Percentiles rank a stretch among this genome's conserved stretches.
These are phyloP conservation scores for Conger conger DNA, from an alignment of 2,113 vertebrate species.

Conservation along the genomic window DNA sequence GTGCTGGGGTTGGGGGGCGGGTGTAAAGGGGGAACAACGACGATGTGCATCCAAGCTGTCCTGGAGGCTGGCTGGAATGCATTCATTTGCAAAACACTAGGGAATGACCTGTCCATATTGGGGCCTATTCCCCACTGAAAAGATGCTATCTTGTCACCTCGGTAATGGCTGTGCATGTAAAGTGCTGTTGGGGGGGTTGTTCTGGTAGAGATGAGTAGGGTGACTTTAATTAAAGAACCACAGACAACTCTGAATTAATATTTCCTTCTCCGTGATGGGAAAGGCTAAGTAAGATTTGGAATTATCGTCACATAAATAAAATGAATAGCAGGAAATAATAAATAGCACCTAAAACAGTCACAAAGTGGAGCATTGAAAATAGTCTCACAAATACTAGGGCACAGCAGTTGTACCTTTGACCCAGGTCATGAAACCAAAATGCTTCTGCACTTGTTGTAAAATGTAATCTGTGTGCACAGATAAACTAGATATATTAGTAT, in stretches of 20 bases:
- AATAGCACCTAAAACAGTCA: neutral
- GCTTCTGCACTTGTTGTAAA: neutral
- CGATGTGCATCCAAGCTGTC: constrained; percentile 59
- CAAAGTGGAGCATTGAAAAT: neutral
- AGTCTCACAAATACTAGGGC: neutral
- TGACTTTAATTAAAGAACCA: constrained; percentile 51
- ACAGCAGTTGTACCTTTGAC: neutral
- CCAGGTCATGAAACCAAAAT: neutral
- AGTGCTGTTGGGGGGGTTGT: constrained; percentile 25
- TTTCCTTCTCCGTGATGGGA: constrained; percentile 49
- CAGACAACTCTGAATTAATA: constrained; percentile 46
- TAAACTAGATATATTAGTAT: neutral
- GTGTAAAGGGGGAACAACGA: constrained; percentile 29
- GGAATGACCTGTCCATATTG: constrained; percentile 57
- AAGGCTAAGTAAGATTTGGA: constrained; percentile 45
- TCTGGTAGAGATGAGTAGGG: constrained; percentile 44
- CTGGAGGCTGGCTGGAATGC: constrained; percentile 63
- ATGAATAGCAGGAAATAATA: neutral
- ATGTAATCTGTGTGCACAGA: neutral
- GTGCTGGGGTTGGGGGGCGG: constrained; percentile 30
- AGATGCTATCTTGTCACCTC: constrained; percentile 56
- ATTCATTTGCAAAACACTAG: constrained; percentile 68
- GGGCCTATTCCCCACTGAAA: constrained; percentile 55
- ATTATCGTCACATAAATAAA: constrained; percentile 44
- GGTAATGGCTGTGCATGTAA: constrained; percentile 54